Conservation (phyloP, 2,888 invertebrate species). For the Stenichneumon culpator region DNA sequence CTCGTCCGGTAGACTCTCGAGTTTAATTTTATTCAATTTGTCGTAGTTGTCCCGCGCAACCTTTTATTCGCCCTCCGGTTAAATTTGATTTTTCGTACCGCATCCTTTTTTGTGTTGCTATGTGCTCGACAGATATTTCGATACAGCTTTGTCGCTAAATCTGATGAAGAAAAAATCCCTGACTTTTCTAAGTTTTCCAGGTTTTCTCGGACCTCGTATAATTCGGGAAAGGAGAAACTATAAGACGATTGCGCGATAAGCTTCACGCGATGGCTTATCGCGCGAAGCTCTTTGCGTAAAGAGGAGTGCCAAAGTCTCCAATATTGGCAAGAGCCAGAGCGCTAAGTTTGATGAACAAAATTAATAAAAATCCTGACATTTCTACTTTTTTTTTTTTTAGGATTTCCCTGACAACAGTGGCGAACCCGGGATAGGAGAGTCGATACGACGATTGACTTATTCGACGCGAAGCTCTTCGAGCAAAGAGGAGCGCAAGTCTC, state of each 20-base stretch:
- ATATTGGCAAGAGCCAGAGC: no score
- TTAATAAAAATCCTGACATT: no score
- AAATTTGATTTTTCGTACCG: background rate
- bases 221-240: no score
- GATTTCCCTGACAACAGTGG: no score
- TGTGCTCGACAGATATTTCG: background rate
- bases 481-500: background rate
- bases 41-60: slow-evolving; percentile 3
- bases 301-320: no score
- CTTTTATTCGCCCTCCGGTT: background rate
- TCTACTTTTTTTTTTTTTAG: no score
- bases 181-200: background rate
- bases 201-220: no score
- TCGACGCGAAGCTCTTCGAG: background rate
- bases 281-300: no score
- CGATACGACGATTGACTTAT: background rate
- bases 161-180: background rate
- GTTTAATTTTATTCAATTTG: slow-evolving; percentile 24
- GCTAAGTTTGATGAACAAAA: no score
- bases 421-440: no score
- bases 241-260: no score
- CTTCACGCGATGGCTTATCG: no score
- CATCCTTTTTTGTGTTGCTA: background rate
- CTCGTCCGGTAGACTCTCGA: background rate
- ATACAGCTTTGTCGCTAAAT: background rate